Percentiles rank a stretch among this genome's conserved stretches.
Evolutionary conservation across 2,113 vertebrate species (phyloP).

Genomic region (Pelodiscus sinensis): DNA sequence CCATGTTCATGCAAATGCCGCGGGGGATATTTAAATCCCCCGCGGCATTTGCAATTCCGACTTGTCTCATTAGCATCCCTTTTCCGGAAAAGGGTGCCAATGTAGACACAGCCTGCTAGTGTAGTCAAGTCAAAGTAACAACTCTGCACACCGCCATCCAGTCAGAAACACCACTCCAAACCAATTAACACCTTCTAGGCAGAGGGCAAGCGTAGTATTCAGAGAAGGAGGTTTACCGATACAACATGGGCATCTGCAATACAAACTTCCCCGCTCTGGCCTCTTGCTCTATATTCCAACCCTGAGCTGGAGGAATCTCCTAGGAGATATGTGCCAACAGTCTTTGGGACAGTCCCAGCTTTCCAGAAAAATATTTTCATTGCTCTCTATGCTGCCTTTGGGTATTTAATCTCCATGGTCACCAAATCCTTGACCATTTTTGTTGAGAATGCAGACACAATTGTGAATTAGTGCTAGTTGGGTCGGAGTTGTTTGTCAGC

Average conservation of each 20-base stretch:
- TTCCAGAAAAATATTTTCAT: not conserved
- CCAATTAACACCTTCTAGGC: not conserved
- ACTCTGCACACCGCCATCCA: not conserved
- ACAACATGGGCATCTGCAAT: not conserved
- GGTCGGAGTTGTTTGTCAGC: not conserved
- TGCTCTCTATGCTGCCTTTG: not conserved
- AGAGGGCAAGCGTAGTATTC: fast-evolving
- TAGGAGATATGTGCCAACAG: not conserved
- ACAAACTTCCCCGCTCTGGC: not conserved
- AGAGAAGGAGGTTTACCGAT: not conserved
- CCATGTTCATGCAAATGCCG: no score
- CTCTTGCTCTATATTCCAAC: not conserved
- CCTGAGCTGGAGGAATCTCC: fast-evolving
- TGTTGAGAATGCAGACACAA: not conserved
- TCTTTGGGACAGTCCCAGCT: not conserved
- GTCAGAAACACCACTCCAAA: not conserved
- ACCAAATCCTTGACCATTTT: not conserved
- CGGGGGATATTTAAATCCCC: no score
- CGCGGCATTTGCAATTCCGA: no score
- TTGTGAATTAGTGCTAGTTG: not conserved
- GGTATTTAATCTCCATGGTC: not conserved
- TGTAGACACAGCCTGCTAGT: no score
- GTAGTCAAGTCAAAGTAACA: not conserved
- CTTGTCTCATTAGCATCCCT: no score
- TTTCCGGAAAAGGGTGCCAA: no score